Base-by-base conservation (phyloP, 2,888 invertebrate species). In the Oxyteleia sp. region DNA sequence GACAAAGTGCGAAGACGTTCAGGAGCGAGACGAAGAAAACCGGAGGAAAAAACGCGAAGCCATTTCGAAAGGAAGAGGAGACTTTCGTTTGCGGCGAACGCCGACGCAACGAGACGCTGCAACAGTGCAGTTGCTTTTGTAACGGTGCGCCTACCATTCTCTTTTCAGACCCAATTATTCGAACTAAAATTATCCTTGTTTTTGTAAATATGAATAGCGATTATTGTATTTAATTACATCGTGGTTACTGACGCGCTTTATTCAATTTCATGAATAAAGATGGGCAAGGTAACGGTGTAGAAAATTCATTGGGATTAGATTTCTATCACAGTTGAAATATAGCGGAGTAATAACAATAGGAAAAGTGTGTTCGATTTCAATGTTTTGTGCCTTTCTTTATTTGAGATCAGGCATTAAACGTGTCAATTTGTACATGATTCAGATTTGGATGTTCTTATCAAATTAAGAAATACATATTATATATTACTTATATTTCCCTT, bases 41-140 rank as follows among this genome's bases (percentile, higher is more conserved):
- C 16, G 61, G 51, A 72, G 61, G 85, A 86, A 86, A 86, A 87
- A 87, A 84, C 85, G 88, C 86, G 88, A 88, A 90, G 88, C 89
- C 89, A 89, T 89, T 91, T 90, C 85, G 92, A 92, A 92, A 93
- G 93, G 90, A 92, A 93, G 90, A 92, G 92, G 89, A 89, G 86
- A 93, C 93, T 93, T 92, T 93, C 93, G 89, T 92, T 93, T 89
- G 90, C 87, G 89, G 89, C 87, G 87, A 89, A 89, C 89, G 87
- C 86, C 87, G 82, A 87, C 87, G 85, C 85, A 84, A 85, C 79
- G 75, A 85, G 85, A 87, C 74, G 74, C 79, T 72, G 72, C 85
- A 66, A 64, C 57, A 45, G 26, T 61, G 82, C 59, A 69, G 61
- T 75, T 74, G 78, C 61, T 86, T 79, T 86, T 86, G 53, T 84